phyloP scores from a whole-genome alignment of 1,140 invertebrate genomes.

The Achatina immaculata region DNA sequence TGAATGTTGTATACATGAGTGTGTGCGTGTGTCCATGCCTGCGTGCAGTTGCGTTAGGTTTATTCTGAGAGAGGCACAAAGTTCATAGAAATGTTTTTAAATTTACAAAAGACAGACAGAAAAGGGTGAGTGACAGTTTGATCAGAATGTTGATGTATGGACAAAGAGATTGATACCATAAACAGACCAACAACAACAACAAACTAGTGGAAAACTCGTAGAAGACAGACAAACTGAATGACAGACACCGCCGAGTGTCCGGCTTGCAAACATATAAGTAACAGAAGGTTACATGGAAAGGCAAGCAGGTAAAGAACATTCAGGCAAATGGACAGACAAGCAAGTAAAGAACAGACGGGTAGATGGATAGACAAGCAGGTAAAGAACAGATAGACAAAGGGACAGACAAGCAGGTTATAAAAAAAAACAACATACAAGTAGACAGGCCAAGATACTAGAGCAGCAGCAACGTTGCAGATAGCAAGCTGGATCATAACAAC shows the following conservation, averaged over 20 bases:
- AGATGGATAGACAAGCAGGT: not conserved
- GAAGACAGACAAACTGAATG: not conserved
- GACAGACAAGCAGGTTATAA: conserved; percentile 6
- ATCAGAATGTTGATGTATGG: too few relatives aligned
- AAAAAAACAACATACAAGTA: conserved; percentile 11
- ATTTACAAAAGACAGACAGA: too few relatives aligned
- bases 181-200: too few relatives aligned
- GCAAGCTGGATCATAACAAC: not conserved
- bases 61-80: too few relatives aligned
- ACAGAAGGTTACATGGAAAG: too few relatives aligned
- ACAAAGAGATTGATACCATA: too few relatives aligned
- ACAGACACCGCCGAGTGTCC: not conserved
- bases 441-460: conserved; percentile 15
- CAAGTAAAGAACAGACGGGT: not conserved
- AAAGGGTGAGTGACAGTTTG: too few relatives aligned
- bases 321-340: not conserved
- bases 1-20: too few relatives aligned
- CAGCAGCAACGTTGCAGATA: conserved; percentile 1
- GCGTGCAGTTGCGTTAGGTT: too few relatives aligned
- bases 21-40: too few relatives aligned
- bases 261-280: too few relatives aligned
- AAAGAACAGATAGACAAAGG: conserved; percentile 13
- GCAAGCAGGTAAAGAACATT: not conserved
- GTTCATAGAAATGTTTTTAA: too few relatives aligned
- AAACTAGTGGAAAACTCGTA: not conserved